These are phyloP conservation scores for Drosophila paulistorum DNA, from an alignment of 1,140 invertebrate species.

Conservation along the genomic window DNA sequence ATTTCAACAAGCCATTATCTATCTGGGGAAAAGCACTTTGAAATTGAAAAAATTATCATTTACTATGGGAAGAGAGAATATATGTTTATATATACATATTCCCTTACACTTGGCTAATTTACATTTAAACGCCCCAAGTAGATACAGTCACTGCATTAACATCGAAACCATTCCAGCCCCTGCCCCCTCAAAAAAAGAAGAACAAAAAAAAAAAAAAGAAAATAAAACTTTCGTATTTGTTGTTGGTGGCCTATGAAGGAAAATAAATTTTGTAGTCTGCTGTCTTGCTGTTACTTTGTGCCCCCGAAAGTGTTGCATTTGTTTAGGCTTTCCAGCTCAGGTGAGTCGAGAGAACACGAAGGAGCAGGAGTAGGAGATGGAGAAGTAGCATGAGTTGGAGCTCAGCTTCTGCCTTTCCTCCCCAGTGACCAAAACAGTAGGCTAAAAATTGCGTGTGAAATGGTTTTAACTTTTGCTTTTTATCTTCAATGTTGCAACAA, in stretches of 20 bases:
- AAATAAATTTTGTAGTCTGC: constrained; percentile 69
- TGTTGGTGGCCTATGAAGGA: constrained; percentile 29
- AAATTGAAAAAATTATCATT: constrained; percentile 42
- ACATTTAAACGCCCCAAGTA: constrained; percentile 60
- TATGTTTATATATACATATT: neutral
- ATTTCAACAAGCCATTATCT: too few relatives aligned
- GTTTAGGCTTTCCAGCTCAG: constrained; percentile 61
- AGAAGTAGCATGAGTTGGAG: neutral
- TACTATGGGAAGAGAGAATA: neutral
- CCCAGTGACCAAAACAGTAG: constrained; percentile 59
- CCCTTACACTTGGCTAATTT: constrained; percentile 51
- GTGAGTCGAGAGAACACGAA: constrained; percentile 47
- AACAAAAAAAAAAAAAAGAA: constrained; percentile 4
- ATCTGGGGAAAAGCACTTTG: neutral
- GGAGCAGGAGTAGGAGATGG: constrained; percentile 11
- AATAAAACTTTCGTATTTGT: neutral
- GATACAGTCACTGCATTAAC: constrained; percentile 24
- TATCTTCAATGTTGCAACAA: constrained; percentile 68
- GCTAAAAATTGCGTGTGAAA: constrained; percentile 78
- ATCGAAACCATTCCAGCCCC: constrained; percentile 57
- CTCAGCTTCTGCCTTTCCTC: constrained; percentile 43
- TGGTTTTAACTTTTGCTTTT: constrained; percentile 81
- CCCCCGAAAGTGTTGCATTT: constrained; percentile 74
- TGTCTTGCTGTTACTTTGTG: constrained; percentile 36
- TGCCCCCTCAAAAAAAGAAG: neutral